phyloP scores from a whole-genome alignment of 1,140 invertebrate genomes.

The Ylistrum balloti region DNA sequence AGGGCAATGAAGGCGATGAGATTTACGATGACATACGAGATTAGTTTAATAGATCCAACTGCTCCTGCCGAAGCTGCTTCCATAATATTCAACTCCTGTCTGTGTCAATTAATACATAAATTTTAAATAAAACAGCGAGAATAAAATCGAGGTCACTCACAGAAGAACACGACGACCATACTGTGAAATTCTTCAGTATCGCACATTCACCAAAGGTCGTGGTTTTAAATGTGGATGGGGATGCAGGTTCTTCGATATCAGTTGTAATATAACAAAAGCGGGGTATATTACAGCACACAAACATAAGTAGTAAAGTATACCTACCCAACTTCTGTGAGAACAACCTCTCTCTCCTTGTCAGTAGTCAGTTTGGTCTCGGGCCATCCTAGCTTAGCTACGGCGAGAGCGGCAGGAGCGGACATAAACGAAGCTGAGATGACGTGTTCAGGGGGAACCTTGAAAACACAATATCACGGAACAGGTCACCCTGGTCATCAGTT shows the following conservation, averaged over 20 bases:
- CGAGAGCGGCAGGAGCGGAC: constrained; percentile 96
- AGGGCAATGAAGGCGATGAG: constrained; percentile 95
- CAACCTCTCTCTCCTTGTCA: constrained; percentile 5
- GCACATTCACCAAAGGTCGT: too few species aligned
- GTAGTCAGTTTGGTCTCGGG: constrained; percentile 86
- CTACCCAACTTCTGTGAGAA: constrained; percentile 51
- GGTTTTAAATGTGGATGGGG: too few species aligned
- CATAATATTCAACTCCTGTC: constrained; percentile 90
- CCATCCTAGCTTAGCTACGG: constrained; percentile 93
- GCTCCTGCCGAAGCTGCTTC: constrained; percentile 96
- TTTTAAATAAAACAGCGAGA: too few species aligned
- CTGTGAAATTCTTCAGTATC: too few species aligned
- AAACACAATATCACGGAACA: too few species aligned
- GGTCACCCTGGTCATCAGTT: too few species aligned
- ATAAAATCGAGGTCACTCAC: not conserved
- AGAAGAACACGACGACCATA: too few species aligned
- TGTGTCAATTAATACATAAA: constrained; percentile 78
- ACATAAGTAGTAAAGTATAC: not conserved
- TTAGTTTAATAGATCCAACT: constrained; percentile 89
- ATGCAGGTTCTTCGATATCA: too few species aligned
- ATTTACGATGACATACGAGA: constrained; percentile 95
- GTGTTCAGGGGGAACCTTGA: constrained; percentile 82
- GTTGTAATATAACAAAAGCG: too few species aligned
- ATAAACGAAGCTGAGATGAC: constrained; percentile 95
- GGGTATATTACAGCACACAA: too few species aligned